A percentile compares a stretch with the other conserved stretches of the same genome.
phyloP scores from a whole-genome alignment of 2,888 invertebrate genomes.

The Odontomyia ornata region DNA sequence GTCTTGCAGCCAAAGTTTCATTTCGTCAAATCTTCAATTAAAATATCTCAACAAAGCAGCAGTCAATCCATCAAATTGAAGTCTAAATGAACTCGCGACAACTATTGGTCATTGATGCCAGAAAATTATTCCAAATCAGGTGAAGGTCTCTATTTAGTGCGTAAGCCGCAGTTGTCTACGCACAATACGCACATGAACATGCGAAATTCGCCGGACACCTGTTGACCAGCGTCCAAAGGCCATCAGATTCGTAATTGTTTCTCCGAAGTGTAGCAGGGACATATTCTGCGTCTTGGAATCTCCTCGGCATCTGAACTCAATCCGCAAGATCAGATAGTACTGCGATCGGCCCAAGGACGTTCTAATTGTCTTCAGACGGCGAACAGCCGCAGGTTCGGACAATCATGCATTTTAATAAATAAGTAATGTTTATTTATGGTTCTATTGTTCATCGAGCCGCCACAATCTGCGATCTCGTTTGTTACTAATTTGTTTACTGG shows the following conservation, averaged over 20 bases:
- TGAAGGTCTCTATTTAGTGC: background rate
- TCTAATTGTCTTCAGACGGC: background rate
- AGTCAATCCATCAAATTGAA: background rate
- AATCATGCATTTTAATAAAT: conserved; percentile 6
- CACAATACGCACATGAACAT: background rate
- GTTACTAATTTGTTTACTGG: conserved; percentile 33
- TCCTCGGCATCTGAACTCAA: background rate
- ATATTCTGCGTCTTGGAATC: background rate
- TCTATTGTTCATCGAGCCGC: conserved; percentile 15
- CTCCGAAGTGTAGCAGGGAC: background rate
- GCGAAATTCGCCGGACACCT: background rate
- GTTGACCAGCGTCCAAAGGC: background rate
- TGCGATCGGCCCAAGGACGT: background rate
- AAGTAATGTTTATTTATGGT: conserved; percentile 26
- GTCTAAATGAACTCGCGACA: background rate
- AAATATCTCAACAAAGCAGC: no score
- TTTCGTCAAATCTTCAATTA: no score
- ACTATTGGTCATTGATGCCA: background rate
- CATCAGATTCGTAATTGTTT: background rate
- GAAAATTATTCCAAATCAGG: background rate
- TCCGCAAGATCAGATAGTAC: background rate
- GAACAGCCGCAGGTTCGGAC: background rate
- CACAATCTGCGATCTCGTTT: background rate
- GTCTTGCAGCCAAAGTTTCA: no score
- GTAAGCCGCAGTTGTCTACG: background rate